These are phyloP conservation scores for Oncorhynchus masou DNA, from an alignment of 2,113 vertebrate species.

Conservation along the genomic window DNA sequence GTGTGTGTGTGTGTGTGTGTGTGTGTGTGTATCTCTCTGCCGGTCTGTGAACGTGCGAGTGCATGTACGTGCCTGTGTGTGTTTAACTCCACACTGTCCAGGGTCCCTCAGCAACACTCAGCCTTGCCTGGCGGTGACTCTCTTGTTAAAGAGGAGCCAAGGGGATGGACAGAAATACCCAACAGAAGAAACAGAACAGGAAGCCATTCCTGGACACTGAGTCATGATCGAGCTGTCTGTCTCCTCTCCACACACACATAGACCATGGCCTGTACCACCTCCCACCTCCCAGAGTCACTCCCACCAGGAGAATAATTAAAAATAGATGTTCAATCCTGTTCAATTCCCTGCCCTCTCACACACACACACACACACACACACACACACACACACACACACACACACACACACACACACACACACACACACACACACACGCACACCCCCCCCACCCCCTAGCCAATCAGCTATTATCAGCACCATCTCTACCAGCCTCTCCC, in stretches of 20 bases:
- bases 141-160: not conserved
- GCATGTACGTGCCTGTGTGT: not conserved
- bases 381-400: no score
- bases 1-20: not conserved
- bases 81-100: not conserved
- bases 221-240: not conserved
- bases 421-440: no score
- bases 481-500: no score
- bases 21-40: not conserved
- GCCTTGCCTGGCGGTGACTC: not conserved
- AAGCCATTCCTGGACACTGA: not conserved
- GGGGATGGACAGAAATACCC: not conserved
- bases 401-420: no score
- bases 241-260: not conserved
- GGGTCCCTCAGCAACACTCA: not conserved
- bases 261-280: no score
- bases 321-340: slow-evolving; percentile 20
- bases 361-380: no score
- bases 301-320: slow-evolving; percentile 27
- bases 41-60: not conserved
- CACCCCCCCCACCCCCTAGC: no score
- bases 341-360: not conserved
- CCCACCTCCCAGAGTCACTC: not conserved
- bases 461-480: no score
- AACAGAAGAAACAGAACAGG: not conserved